Conservation (phyloP, 2,888 invertebrate species). For the Entomobrya multifasciata region DNA sequence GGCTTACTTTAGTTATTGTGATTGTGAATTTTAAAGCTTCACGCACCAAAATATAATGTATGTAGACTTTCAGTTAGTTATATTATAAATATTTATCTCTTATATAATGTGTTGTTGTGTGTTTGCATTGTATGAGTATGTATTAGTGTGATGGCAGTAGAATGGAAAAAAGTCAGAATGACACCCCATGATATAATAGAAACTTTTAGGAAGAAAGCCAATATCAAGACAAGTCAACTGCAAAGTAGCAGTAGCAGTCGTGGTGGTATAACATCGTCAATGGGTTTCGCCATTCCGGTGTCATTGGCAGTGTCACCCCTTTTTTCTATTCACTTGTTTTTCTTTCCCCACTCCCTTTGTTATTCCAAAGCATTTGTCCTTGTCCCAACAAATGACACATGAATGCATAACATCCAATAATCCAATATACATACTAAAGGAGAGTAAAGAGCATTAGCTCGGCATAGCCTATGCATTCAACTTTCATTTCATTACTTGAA, state of each 20-base stretch:
- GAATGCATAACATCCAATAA: constrained; percentile 58
- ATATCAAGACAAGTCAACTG: constrained; percentile 48
- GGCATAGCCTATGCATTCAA: constrained; percentile 20
- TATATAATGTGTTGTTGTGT: not conserved
- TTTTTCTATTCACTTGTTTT: constrained; percentile 61
- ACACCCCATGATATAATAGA: constrained; percentile 43
- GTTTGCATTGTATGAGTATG: not conserved
- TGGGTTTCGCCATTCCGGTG: constrained; percentile 62
- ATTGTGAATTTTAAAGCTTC: constrained; percentile 34
- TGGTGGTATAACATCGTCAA: constrained; percentile 36
- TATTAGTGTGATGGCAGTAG: constrained; percentile 22
- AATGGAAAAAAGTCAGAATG: constrained; percentile 53
- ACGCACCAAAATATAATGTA: not conserved
- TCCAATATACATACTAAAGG: constrained; percentile 30
- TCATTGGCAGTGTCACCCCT: constrained; percentile 65
- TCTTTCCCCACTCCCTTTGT: constrained; percentile 57
- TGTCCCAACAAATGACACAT: constrained; percentile 67
- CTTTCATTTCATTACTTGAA: constrained; percentile 40
- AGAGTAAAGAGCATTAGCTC: not conserved
- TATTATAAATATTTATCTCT: too few species aligned
- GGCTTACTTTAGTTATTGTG: constrained; percentile 28
- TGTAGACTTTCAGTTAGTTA: not conserved
- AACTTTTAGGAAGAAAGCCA: constrained; percentile 56
- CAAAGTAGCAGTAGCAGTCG: constrained; percentile 24
- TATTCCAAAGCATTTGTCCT: constrained; percentile 63